Evolutionary conservation across 1,140 invertebrate species (phyloP).

Genomic region (Kradibia gibbosae): DNA sequence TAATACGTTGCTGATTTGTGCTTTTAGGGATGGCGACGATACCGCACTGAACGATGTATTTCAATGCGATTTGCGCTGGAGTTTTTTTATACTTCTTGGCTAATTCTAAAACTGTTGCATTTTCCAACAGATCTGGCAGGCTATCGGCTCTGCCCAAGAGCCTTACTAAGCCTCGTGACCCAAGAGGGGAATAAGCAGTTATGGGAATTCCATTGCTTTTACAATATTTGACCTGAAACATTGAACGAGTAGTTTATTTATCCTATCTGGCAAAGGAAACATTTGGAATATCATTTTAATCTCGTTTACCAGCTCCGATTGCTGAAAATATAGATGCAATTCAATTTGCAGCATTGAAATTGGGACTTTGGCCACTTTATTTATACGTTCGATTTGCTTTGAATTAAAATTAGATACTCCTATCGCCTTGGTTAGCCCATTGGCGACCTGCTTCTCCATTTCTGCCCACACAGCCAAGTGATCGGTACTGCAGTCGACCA

Average conservation of each 20-base stretch:
- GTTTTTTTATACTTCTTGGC: conserved; percentile 74
- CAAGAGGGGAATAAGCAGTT: conserved; percentile 78
- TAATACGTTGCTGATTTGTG: conserved; percentile 72
- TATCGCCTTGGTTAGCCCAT: conserved; percentile 78
- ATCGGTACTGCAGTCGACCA: conserved; percentile 79
- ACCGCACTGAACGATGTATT: conserved; percentile 74
- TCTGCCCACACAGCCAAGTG: conserved; percentile 81
- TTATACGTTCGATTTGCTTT: conserved; percentile 78
- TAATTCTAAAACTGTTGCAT: conserved; percentile 79
- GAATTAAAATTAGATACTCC: conserved; percentile 87
- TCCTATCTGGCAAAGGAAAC: background rate
- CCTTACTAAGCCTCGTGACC: conserved; percentile 75
- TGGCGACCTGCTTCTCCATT: conserved; percentile 79
- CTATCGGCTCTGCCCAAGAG: conserved; percentile 69
- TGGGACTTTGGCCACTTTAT: conserved; percentile 75
- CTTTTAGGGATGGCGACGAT: conserved; percentile 79
- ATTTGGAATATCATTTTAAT: background rate
- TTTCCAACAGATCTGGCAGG: conserved; percentile 79
- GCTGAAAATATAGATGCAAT: conserved; percentile 79
- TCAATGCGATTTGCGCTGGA: conserved; percentile 77
- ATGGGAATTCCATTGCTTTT: conserved; percentile 73
- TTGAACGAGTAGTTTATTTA: conserved; percentile 10
- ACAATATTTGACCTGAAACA: conserved; percentile 74
- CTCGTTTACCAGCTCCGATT: conserved; percentile 71
- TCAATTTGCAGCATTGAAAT: conserved; percentile 83